Percentiles rank a stretch among this genome's conserved stretches.
Conservation (phyloP, 2,888 invertebrate species). For the Unio delphinus region DNA sequence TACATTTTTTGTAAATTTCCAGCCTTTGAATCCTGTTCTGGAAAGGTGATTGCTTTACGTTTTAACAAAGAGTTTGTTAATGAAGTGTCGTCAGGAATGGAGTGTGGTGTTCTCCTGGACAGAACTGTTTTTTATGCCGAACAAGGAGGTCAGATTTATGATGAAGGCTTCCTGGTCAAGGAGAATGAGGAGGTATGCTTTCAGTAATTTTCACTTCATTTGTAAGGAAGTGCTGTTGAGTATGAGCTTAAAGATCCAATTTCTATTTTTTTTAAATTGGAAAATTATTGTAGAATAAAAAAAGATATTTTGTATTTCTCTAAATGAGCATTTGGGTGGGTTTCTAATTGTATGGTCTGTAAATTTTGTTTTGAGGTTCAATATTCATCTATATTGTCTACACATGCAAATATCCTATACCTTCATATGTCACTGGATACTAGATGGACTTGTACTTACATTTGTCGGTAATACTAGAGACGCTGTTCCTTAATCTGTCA, state of each 20-base stretch:
- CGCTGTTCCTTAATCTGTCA: too few relatives aligned
- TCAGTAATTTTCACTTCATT: neutral
- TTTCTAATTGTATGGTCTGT: neutral
- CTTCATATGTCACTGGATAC: too few relatives aligned
- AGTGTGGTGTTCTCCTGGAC: constrained; percentile 93
- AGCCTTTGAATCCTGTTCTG: constrained; percentile 81
- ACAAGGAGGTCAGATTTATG: constrained; percentile 98
- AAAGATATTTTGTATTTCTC: too few relatives aligned
- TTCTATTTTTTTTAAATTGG: too few relatives aligned
- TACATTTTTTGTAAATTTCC: constrained; percentile 15
- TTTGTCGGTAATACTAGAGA: too few relatives aligned
- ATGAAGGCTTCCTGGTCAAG: constrained; percentile 81
- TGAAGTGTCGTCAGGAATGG: constrained; percentile 81
- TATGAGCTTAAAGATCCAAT: too few relatives aligned
- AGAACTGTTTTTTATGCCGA: constrained; percentile 97
- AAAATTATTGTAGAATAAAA: too few relatives aligned
- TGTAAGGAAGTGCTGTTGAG: too few relatives aligned
- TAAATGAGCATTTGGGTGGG: neutral
- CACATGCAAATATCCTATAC: too few relatives aligned
- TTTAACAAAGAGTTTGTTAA: constrained; percentile 88
- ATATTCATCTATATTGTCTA: too few relatives aligned
- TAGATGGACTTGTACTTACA: too few relatives aligned
- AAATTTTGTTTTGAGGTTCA: neutral
- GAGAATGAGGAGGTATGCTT: constrained; percentile 79
- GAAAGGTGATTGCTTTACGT: constrained; percentile 86